Conservation (phyloP, 2,797 vertebrate genomes). For the Coendou prehensilis region DNA sequence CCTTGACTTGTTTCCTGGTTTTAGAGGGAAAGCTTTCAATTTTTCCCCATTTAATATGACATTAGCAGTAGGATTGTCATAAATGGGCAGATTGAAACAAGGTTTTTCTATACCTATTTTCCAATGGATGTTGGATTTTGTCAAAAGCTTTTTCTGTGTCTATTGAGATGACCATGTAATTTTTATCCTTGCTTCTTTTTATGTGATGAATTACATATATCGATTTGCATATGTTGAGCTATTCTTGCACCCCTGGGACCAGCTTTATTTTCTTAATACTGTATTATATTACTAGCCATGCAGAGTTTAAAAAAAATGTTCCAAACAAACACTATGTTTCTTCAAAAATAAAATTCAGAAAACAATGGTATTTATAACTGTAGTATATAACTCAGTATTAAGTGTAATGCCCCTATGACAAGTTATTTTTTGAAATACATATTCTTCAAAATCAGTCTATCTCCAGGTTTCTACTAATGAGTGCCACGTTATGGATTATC, state of each 20-base stretch:
- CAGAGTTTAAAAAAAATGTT: not conserved
- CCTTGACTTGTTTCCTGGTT: not conserved
- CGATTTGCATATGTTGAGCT: not conserved
- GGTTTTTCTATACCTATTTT: not conserved
- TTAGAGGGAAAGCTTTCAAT: not conserved
- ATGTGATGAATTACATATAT: not conserved
- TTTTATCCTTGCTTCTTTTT: not conserved
- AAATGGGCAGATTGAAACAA: not conserved
- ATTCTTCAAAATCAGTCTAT: slow-evolving; percentile 59
- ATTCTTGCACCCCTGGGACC: not conserved
- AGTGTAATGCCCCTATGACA: not conserved
- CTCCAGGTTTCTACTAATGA: not conserved
- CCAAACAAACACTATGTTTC: not conserved
- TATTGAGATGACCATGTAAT: not conserved
- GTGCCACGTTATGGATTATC: not conserved
- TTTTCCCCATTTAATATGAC: not conserved
- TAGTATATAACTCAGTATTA: not conserved
- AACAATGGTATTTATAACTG: slow-evolving; percentile 23
- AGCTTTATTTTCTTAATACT: slow-evolving; percentile 59
- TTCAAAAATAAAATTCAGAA: slow-evolving; percentile 59
- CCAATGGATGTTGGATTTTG: not conserved
- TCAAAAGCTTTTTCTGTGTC: not conserved
- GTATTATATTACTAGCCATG: not conserved
- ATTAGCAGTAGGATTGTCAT: not conserved
- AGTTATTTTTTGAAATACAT: slow-evolving; percentile 43